Conservation (phyloP, 92 coral and sea anemone genomes). For the Zoanthus sansibaricus region DNA sequence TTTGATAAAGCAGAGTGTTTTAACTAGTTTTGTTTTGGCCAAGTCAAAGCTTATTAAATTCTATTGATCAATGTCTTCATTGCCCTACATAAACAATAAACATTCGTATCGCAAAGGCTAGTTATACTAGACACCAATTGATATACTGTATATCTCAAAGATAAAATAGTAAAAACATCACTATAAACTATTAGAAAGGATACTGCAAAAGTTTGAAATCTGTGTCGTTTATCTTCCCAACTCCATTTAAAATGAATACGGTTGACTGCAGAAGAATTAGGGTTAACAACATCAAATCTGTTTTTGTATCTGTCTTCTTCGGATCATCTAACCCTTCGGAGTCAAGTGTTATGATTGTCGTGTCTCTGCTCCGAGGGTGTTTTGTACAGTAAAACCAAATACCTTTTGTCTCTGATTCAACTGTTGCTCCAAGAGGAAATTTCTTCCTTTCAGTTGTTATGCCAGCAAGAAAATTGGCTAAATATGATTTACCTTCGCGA, state of each 20-base stretch:
- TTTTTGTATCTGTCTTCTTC: slow-evolving; percentile 7
- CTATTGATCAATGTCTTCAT: too few relatives aligned
- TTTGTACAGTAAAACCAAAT: slow-evolving; percentile 38
- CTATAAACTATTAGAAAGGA: background rate
- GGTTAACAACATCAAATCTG: background rate
- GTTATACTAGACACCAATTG: too few relatives aligned
- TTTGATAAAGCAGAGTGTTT: too few relatives aligned
- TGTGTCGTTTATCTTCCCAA: slow-evolving; percentile 10
- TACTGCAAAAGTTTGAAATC: slow-evolving; percentile 37
- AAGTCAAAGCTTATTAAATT: too few relatives aligned
- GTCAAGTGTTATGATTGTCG: slow-evolving; percentile 24
- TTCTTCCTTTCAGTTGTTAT: background rate
- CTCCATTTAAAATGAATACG: slow-evolving; percentile 21
- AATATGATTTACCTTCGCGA: slow-evolving; percentile 34
- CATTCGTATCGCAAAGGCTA: too few relatives aligned
- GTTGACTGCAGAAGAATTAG: slow-evolving; percentile 16
- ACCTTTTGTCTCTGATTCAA: slow-evolving; percentile 38
- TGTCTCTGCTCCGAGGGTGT: background rate
- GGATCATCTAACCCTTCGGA: slow-evolving; percentile 35
- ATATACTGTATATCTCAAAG: background rate
- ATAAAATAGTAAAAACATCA: background rate
- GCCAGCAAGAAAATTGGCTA: slow-evolving; percentile 35
- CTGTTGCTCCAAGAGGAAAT: slow-evolving; percentile 38
- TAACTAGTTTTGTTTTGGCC: too few relatives aligned
- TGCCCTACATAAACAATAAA: too few relatives aligned